Conservation (phyloP, 2,797 vertebrate species). For the Lagodon rhomboides region DNA sequence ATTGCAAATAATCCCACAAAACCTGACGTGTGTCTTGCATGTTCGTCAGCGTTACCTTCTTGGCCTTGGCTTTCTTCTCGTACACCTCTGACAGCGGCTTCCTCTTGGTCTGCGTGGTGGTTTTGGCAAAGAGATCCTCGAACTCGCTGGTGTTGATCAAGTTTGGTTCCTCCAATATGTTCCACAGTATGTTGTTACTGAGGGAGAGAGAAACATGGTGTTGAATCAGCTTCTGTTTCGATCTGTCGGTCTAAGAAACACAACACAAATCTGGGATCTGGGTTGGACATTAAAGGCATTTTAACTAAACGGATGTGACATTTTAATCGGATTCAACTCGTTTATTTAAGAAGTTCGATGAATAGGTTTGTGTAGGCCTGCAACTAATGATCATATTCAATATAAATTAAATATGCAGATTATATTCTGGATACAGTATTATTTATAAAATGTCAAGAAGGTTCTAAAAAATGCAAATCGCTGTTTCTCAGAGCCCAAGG, state of each 20-base stretch:
- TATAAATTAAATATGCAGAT: too few species aligned
- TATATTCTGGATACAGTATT: too few species aligned
- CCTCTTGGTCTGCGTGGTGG: constrained; percentile 88
- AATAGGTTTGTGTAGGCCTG: too few species aligned
- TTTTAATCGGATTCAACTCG: too few species aligned
- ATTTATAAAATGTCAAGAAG: too few species aligned
- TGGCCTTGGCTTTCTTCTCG: constrained; percentile 91
- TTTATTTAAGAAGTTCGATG: too few species aligned
- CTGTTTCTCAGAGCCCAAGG: too few species aligned
- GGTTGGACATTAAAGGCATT: background rate
- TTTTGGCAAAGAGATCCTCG: constrained; percentile 96
- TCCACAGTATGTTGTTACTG: constrained; percentile 91
- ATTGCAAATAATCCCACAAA: constrained; percentile 12
- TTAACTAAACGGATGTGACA: background rate
- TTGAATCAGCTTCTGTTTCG: background rate
- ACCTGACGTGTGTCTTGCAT: background rate
- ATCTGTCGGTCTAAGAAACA: background rate
- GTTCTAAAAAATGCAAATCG: too few species aligned
- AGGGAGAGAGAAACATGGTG: background rate
- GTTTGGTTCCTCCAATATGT: constrained; percentile 89
- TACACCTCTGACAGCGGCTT: constrained; percentile 93
- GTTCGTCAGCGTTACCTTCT: constrained; percentile 86
- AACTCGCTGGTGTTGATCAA: constrained; percentile 91
- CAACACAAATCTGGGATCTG: too few species aligned
- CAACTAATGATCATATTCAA: too few species aligned